These are phyloP conservation scores for Stenchaetothrips biformis DNA, from an alignment of 2,888 invertebrate genomes.

Conservation along the genomic window DNA sequence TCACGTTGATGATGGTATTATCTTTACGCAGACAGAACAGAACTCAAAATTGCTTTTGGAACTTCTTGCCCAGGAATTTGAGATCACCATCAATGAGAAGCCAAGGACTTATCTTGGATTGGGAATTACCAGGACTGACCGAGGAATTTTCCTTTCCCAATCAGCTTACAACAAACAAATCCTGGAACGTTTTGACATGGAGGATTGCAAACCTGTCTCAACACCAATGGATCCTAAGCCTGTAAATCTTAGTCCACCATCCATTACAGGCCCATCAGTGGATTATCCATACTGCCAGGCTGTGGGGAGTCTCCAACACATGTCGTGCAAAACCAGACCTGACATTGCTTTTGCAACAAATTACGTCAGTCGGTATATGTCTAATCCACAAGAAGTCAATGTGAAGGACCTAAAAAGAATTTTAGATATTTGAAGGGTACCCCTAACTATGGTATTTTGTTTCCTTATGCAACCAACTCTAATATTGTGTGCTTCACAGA, in stretches of 20 bases:
- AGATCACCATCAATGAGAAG: neutral
- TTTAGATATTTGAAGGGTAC: slow-evolving; percentile 34
- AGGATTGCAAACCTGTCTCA: too few relatives aligned
- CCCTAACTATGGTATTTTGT: slow-evolving; percentile 31
- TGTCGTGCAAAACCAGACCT: slow-evolving; percentile 31
- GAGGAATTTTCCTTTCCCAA: slow-evolving; percentile 35
- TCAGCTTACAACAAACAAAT: slow-evolving; percentile 31
- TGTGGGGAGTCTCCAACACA: slow-evolving; percentile 30
- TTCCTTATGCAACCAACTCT: slow-evolving; percentile 2
- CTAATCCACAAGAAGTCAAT: slow-evolving; percentile 32
- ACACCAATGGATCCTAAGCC: slow-evolving; percentile 26
- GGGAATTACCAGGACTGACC: slow-evolving; percentile 26
- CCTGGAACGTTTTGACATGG: neutral
- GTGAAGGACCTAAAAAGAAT: slow-evolving; percentile 31
- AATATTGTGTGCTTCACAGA: slow-evolving; percentile 33
- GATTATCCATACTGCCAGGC: slow-evolving; percentile 34
- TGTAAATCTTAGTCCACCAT: slow-evolving; percentile 28
- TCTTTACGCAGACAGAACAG: neutral
- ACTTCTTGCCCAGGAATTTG: neutral
- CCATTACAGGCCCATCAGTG: slow-evolving; percentile 30
- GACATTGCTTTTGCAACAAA: slow-evolving; percentile 32
- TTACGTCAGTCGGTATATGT: slow-evolving; percentile 32
- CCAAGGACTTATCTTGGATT: neutral
- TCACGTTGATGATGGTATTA: slow-evolving; percentile 34
- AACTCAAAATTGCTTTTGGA: neutral